Conservation (phyloP, 2,888 invertebrate genomes). For the Agrochola macilenta region DNA sequence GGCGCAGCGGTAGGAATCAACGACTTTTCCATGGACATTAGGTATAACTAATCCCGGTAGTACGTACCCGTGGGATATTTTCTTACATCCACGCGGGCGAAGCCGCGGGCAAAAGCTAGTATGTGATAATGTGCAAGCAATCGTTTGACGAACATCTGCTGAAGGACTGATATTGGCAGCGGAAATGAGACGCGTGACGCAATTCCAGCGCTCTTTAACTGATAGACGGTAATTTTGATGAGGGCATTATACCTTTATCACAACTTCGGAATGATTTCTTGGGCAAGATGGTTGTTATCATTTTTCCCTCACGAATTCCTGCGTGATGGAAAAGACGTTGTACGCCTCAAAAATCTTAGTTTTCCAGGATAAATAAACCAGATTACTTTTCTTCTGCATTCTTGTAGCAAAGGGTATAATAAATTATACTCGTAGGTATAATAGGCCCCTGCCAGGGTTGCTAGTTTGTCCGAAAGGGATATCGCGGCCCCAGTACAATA, state of each 20-base stretch:
- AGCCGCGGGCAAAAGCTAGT: no score
- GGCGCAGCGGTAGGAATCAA: no score
- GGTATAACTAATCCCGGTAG: no score
- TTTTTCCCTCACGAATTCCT: neutral
- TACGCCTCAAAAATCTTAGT: neutral
- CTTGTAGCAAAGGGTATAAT: neutral
- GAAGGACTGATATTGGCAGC: slow-evolving; percentile 16
- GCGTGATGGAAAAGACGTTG: neutral
- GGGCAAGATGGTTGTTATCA: neutral
- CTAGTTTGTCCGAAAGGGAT: no score
- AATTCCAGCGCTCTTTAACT: slow-evolving; percentile 30
- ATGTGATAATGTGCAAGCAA: slow-evolving; percentile 5
- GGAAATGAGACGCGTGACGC: slow-evolving; percentile 38
- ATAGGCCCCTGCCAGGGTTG: no score
- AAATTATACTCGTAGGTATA: no score
- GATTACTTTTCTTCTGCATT: neutral
- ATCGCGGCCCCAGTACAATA: no score
- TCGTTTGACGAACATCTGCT: slow-evolving; percentile 5
- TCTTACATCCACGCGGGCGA: no score
- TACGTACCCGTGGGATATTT: no score
- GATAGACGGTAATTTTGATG: slow-evolving; percentile 33
- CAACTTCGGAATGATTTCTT: slow-evolving; percentile 2
- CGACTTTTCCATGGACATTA: no score
- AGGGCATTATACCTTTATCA: slow-evolving; percentile 37
- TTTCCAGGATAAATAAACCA: neutral